Evolutionary conservation across 2,113 vertebrate genomes (phyloP), one percentile per base, ranked within the genome.

Genomic region (Anoura caudifer): DNA sequence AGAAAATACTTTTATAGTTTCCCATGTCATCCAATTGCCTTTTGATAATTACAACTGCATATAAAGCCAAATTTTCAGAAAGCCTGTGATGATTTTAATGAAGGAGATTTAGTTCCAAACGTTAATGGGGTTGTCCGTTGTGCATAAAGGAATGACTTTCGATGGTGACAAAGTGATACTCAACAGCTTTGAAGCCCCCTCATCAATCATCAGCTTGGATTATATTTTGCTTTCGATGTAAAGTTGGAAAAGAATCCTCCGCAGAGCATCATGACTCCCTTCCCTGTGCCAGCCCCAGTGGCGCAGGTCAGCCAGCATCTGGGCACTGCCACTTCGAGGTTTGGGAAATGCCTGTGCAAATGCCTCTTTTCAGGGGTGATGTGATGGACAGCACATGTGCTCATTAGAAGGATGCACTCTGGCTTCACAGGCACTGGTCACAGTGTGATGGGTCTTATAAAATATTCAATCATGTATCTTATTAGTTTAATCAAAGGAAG

Each of bases 391-490:
- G n/a, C 17, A 28, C 50, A 10, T 70, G 54, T 20, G 20, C 24
- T 91, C 54, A 43, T 70, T 26, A 52, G 63, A 92, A 36, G 3
- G 24, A n/a, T n/a, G 13, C 12, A 24, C 41, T 38, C 26, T 45
- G 65, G 43, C 28, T 9, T n/a, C 28, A 33, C 45, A 79, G 31
- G 36, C 47, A 38, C 28, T 43, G 26, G 12, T 24, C 16, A 7
- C 24, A 36, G 45, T 13, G 22, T 50, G 72, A 84, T 73, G 38
- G 54, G 14, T 50, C 73, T 52, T 73, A 59, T 33, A 50, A 92
- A 91, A 81, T 96, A 92, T 28, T 28, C 33, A 85, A 45, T 94
- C 54, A 24, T 0, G 26, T 63, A 94, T 79, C 94, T 96, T 82
- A 82, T 84, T 50, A 86, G 93, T 86, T 85, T 67, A 79, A 94